These are phyloP conservation scores for Leptocoma aspasia DNA, from an alignment of 2,113 vertebrate genomes.

Conservation along the genomic window DNA sequence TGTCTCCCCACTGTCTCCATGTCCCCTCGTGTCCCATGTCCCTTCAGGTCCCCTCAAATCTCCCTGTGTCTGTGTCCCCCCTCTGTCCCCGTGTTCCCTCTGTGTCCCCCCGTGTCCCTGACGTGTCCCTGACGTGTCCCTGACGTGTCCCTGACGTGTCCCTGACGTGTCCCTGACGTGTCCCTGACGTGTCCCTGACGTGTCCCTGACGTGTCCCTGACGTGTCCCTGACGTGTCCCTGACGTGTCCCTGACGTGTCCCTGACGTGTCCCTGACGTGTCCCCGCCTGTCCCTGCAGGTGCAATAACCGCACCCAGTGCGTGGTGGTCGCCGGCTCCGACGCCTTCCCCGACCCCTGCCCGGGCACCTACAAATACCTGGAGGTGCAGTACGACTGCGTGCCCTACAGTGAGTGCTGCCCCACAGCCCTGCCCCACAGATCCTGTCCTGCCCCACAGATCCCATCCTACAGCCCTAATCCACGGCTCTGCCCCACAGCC, in stretches of 20 bases:
- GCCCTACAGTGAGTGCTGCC: background rate
- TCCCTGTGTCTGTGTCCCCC: no score
- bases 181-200: background rate
- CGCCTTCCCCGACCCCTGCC: background rate
- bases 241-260: background rate
- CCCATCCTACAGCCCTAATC: no score
- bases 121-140: background rate
- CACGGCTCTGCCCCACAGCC: no score
- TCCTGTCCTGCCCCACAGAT: background rate
- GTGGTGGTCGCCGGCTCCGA: slow-evolving; percentile 1
- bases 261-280: background rate
- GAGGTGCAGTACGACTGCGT: slow-evolving; percentile 4
- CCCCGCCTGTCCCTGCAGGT: background rate
- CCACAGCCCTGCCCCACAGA: background rate
- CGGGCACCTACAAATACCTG: background rate
- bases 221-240: background rate
- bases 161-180: background rate
- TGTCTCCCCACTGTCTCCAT: no score
- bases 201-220: background rate
- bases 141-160: background rate
- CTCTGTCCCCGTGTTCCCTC: no score
- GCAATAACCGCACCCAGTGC: background rate
- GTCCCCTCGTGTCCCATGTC: no score
- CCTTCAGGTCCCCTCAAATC: no score
- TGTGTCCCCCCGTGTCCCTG: no score